Base-by-base conservation (phyloP, 2,797 vertebrate genomes). In the Stomatorhinus walkeri region DNA sequence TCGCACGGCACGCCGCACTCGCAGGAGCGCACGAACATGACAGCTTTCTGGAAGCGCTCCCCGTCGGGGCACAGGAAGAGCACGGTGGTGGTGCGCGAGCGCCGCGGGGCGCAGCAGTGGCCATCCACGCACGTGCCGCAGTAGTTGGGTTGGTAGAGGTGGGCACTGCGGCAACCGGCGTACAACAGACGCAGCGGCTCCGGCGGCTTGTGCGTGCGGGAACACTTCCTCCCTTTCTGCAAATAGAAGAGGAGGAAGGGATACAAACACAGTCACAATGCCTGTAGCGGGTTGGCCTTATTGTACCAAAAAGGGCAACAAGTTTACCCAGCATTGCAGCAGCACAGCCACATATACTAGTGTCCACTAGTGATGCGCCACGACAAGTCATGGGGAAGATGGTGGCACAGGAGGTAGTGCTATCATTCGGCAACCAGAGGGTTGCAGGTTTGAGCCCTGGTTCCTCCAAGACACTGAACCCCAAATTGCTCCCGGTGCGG, bases 21-120 rank as follows among this genome's bases (percentile, higher is more conserved):
- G 93, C 96, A 97, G 61, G 95, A 96, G 91, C 96, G 96, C 91
- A 97, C 93, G 91, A 96, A 96, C 96, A 96, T 96, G 87, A 96
- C 93, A 0, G 94, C 93, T 52, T 94, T 91, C 90, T 90, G 93
- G 90, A 96, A 95, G 83, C 91, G 93, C 22, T 95, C 94, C 0
- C 96, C 95, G 0, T 95, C 94, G 0, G 94, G 93, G 90, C 96
- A 97, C 88, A 90, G 89, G 46, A 96, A 97, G 85, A 90, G 88
- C 87, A 96, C 95, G 1, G 91, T 88, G 87, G 95, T 92, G 0
- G 95, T 96, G 24, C 95, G 95, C 0, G 95, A 95, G 84, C 94
- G 95, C 0, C 94, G 94, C 0, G 96, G 96, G 0, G 94, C 94
- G 91, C 96, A 96, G 93, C 96, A 96, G 4, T 95, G 95, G 6